Base-by-base conservation (phyloP, 2,797 vertebrate genomes). In the Philypnodon macrostomus region DNA sequence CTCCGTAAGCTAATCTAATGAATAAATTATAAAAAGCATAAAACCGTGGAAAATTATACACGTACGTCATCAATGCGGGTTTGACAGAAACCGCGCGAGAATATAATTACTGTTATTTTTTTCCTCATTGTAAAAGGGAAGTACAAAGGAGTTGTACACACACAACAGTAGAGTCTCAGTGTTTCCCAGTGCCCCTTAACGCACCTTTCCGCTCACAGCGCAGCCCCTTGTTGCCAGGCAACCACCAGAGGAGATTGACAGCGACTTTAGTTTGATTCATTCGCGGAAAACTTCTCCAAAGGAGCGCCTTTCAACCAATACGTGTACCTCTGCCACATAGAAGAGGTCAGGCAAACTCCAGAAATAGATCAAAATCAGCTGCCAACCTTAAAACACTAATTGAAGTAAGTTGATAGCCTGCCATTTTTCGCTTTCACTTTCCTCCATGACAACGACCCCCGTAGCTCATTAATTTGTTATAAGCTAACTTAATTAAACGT, bases 201-300 rank as follows among this genome's bases (percentile, higher is more conserved):
- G 70, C 35, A 70, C 13, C 85, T 62, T 58, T 45, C 29, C 26
- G 17, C 30, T 45, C 48, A 19, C 15, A 44, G 51, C 55, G 15
- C 73, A 55, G 66, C 73, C 68, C 70, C 59, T 59, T 83, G 85
- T 90, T 89, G 81, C 88, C 41, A 59, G 58, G 88, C 80, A 77
- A 89, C 86, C 55, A 4, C 17, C 14, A 12, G 29, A 44, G 58
- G 42, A 81, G 79, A 82, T 77, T 78, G 82, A 79, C 81, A 53
- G 66, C 50, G 51, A 53, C 56, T 74, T 56, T 4, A 67, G 58
- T 48, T 18, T 49, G 53, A 62, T 63, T 58, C 40, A 40, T 39
- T 51, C 15, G 26, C 15, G 18, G 23, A 24, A 71, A 78, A 77
- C 63, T 66, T 72, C 34, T 39, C 10, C 12, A 18, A 9, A 50